A percentile compares a stretch with the other conserved stretches of the same genome.
Evolutionary conservation across 2,113 vertebrate genomes (phyloP).

Genomic region (Malurus melanocephalus): DNA sequence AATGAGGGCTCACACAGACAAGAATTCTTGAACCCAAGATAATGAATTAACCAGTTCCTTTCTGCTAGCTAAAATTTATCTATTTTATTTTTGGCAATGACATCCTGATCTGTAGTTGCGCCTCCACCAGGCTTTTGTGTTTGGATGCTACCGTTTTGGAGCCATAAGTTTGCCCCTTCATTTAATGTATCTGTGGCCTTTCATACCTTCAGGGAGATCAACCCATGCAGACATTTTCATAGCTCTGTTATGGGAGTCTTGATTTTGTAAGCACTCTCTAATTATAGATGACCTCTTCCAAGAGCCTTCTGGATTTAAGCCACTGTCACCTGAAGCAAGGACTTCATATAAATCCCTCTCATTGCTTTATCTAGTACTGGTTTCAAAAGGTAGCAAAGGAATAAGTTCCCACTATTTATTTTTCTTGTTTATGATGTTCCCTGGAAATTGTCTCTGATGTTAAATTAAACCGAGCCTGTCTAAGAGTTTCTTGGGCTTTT

Average conservation of each 20-base stretch:
- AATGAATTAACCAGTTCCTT: background rate
- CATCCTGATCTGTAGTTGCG: background rate
- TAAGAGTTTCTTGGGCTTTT: background rate
- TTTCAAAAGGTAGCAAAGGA: background rate
- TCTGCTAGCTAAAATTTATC: background rate
- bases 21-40: background rate
- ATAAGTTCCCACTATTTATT: background rate
- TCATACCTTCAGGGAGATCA: background rate
- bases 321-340: constrained; percentile 1
- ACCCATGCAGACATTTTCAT: background rate
- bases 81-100: background rate
- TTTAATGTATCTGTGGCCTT: background rate
- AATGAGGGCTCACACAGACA: background rate
- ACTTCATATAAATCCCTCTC: background rate
- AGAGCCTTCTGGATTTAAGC: background rate
- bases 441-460: background rate
- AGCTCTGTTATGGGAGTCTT: background rate
- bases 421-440: background rate
- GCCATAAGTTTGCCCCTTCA: background rate
- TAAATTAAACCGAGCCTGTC: background rate
- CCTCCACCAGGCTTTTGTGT: background rate
- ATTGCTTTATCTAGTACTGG: background rate
- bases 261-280: background rate
- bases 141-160: background rate
- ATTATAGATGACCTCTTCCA: background rate